Base-by-base conservation (phyloP, 2,888 invertebrate species). In the Athalia circularis region DNA sequence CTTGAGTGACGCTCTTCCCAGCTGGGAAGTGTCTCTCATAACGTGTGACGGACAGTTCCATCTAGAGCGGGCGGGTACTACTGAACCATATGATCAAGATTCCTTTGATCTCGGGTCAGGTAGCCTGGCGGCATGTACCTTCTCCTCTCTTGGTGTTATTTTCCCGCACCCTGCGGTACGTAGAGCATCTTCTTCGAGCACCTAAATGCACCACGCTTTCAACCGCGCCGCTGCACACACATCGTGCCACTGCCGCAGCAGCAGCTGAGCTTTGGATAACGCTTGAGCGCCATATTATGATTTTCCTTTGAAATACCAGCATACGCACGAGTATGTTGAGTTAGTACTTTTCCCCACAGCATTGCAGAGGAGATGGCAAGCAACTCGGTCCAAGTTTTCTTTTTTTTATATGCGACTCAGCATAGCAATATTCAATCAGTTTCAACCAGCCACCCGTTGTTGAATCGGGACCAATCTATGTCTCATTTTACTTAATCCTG, bases 91-190 rank as follows among this genome's bases (percentile, higher is more conserved):
- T 50, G 75, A 75, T 75, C 75, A 64, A 75, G 75, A 75, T 64
- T 29, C 50, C 75, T 75, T 75, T 75, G 75, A 75, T 75, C 59
- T 75, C 52, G 75, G 75, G 62, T 75, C 75, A 61, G 75, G 75
- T 75, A 75, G 61, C 75, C 62, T 62, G 62, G 62, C 62, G 72
- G 29, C 29, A 29, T 29, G 29, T 29, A 29, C 29, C 29, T 59
- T 43, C 45, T 68, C 48, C 65, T 65, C 65, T 65, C 4, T 15
- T 65, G 52, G 52, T 68, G 68, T 52, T 68, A 68, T 68, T 68
- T 47, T 54, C 68, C 68, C 57, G 9, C 8, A 70, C 48, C 11
- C 48, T 64, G 52, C 9, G 29, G 52, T n/a, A 11, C 8, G 68
- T 29, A 52, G 47, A 48, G 50, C n/a, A 47, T 15, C 13, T 8